Percentiles rank a stretch among this genome's conserved stretches.
Evolutionary conservation across 2,888 invertebrate species (phyloP).

Genomic region (Xestoiulus laeticollis): DNA sequence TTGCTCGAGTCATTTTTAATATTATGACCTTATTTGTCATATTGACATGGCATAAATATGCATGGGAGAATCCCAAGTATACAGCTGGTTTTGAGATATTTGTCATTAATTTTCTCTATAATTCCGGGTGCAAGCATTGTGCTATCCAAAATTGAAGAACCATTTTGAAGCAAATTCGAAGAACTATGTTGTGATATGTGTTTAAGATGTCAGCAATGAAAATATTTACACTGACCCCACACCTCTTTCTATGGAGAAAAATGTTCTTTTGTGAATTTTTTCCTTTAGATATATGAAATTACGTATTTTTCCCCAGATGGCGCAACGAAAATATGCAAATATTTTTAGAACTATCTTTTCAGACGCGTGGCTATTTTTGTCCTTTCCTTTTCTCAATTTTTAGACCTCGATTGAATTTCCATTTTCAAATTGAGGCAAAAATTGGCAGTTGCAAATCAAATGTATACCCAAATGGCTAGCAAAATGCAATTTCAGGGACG

Average conservation of each 20-base stretch:
- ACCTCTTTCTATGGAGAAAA: not conserved
- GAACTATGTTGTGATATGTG: too few relatives aligned
- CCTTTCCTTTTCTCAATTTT: not conserved
- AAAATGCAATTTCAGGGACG: not conserved
- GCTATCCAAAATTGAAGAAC: too few relatives aligned
- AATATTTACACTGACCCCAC: too few relatives aligned
- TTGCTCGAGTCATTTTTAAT: too few relatives aligned
- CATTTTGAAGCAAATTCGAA: too few relatives aligned
- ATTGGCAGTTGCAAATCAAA: slow-evolving; percentile 22
- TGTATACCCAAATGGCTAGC: not conserved
- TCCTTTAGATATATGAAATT: not conserved
- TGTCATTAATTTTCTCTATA: too few relatives aligned
- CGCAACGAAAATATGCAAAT: not conserved
- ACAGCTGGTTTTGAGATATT: too few relatives aligned
- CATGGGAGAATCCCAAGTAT: too few relatives aligned
- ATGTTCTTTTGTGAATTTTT: not conserved
- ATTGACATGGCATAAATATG: too few relatives aligned
- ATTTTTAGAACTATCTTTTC: not conserved
- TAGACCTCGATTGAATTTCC: slow-evolving; percentile 5
- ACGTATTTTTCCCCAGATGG: not conserved
- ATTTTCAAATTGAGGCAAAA: slow-evolving; percentile 29
- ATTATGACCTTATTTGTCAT: too few relatives aligned
- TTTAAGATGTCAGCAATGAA: too few relatives aligned
- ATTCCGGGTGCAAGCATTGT: too few relatives aligned
- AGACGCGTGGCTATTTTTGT: not conserved